phyloP scores from a whole-genome alignment of 1,140 invertebrate species.

The Rhynchophorus ferrugineus region DNA sequence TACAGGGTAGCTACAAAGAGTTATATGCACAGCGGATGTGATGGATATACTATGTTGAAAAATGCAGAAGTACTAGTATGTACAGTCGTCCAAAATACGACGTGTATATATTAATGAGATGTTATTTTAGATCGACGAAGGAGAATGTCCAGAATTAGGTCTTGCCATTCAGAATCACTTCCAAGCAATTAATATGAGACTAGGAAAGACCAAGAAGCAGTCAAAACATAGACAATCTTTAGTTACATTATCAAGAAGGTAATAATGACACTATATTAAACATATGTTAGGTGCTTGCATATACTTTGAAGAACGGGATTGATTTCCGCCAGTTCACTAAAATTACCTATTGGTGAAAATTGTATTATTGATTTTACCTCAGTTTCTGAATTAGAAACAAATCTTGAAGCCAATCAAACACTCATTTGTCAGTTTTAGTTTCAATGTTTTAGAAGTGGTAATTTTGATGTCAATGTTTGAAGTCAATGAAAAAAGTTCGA shows the following conservation, averaged over 20 bases:
- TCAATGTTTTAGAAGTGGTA: too few relatives aligned
- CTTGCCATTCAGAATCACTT: conserved; percentile 84
- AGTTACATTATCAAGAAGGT: conserved; percentile 68
- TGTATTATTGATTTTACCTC: too few relatives aligned
- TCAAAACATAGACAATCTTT: conserved; percentile 77
- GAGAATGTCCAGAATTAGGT: conserved; percentile 73
- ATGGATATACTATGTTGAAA: conserved; percentile 77
- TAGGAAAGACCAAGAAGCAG: conserved; percentile 58
- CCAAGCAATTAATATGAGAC: conserved; percentile 70
- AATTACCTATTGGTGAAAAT: too few relatives aligned
- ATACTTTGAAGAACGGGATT: conserved; percentile 83
- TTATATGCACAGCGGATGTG: conserved; percentile 70
- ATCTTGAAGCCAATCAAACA: too few relatives aligned
- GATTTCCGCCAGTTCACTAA: conserved; percentile 85
- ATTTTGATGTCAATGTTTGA: too few relatives aligned
- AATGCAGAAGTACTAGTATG: conserved; percentile 50
- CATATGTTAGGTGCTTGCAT: too few relatives aligned
- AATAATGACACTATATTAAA: conserved; percentile 13
- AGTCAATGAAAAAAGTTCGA: too few relatives aligned
- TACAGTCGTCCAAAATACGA: too few relatives aligned
- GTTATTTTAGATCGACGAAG: conserved; percentile 61
- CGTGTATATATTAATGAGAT: neutral
- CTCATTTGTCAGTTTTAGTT: too few relatives aligned
- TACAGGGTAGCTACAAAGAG: conserved; percentile 77
- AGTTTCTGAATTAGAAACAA: too few relatives aligned